Percentiles rank a stretch among this genome's conserved stretches.
Evolutionary conservation across 2,888 invertebrate genomes (phyloP).

Genomic region (Tethea ocularis): DNA sequence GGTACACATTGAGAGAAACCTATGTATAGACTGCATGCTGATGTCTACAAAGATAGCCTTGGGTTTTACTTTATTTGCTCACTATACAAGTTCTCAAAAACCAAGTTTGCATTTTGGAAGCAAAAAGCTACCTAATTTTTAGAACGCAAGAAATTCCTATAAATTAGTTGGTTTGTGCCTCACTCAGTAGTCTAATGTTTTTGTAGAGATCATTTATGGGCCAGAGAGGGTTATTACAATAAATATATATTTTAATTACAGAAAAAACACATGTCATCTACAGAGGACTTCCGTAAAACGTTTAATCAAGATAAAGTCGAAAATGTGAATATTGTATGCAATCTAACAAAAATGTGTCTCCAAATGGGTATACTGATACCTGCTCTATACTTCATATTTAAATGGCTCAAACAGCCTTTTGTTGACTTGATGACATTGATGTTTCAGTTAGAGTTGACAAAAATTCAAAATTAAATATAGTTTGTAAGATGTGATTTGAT

Average conservation of each 20-base stretch:
- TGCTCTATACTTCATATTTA: conserved; percentile 41
- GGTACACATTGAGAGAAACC: no score
- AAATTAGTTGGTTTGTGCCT: no score
- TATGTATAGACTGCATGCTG: no score
- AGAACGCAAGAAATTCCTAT: no score
- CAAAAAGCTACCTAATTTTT: no score
- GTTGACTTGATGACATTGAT: conserved; percentile 24
- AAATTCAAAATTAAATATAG: background rate
- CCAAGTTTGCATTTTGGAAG: no score
- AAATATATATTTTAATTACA: conserved; percentile 26
- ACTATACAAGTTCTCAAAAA: no score
- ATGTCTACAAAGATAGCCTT: no score
- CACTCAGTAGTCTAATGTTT: no score
- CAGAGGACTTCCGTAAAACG: conserved; percentile 46
- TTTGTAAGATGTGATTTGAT: background rate
- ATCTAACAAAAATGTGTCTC: conserved; percentile 29
- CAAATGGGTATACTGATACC: conserved; percentile 48
- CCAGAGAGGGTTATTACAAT: no score
- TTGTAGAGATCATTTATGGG: no score
- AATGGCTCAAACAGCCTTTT: conserved; percentile 38
- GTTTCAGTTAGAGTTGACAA: background rate
- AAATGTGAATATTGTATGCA: conserved; percentile 14
- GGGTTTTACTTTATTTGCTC: no score
- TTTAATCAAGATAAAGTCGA: conserved; percentile 36
- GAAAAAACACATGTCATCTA: conserved; percentile 36